Percentiles rank a stretch among this genome's conserved stretches.
Conservation (phyloP, 2,888 invertebrate genomes). For the Papilio demoleus region DNA sequence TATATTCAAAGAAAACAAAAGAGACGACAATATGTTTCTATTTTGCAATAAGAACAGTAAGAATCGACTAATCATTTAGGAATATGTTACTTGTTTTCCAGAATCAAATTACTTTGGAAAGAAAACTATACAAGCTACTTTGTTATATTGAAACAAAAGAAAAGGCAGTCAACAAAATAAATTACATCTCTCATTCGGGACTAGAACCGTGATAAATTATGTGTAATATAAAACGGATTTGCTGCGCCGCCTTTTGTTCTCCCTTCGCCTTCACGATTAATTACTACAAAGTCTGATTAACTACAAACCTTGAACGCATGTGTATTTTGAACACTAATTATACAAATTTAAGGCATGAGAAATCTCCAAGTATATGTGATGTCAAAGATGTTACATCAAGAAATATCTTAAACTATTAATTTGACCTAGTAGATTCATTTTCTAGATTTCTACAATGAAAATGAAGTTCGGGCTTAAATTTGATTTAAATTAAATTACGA, state of each 20-base stretch:
- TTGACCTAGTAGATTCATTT: neutral
- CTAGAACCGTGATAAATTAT: constrained; percentile 32
- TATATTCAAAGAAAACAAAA: no score
- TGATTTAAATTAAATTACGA: no score
- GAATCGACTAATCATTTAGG: neutral
- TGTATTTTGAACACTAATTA: constrained; percentile 11
- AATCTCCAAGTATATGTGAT: neutral
- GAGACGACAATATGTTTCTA: no score
- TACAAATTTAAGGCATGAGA: neutral
- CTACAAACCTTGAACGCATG: neutral
- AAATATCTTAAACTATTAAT: no score
- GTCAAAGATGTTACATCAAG: neutral
- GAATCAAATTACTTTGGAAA: neutral
- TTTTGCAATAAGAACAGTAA: no score
- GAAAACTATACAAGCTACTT: constrained; percentile 1
- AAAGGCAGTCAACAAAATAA: constrained; percentile 24
- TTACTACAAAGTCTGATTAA: constrained; percentile 32
- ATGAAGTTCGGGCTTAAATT: no score
- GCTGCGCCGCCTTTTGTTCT: constrained; percentile 22
- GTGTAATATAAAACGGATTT: constrained; percentile 31
- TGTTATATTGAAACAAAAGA: constrained; percentile 1
- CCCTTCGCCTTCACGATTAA: constrained; percentile 18
- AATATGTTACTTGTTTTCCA: neutral
- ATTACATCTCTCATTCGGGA: constrained; percentile 33
- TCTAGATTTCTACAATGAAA: neutral